phyloP scores from a whole-genome alignment of 2,797 vertebrate genomes.

The Erpetoichthys calabaricus region DNA sequence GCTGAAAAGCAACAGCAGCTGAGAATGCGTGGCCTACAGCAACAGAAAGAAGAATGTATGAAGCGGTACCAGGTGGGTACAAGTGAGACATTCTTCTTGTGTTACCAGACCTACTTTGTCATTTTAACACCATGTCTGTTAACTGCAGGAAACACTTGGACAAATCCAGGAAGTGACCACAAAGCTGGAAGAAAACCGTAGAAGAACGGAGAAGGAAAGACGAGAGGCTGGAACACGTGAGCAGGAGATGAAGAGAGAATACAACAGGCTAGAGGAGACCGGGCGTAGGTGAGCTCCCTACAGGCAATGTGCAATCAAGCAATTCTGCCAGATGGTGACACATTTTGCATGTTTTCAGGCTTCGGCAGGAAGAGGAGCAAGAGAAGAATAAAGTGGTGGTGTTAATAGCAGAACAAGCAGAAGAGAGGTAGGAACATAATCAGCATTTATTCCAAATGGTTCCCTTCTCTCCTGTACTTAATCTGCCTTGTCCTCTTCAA shows the following conservation, averaged over 20 bases:
- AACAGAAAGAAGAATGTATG: conserved; percentile 53
- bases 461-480: neutral
- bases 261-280: conserved; percentile 53
- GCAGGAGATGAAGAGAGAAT: conserved; percentile 54
- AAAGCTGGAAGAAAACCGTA: conserved; percentile 53
- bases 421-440: conserved; percentile 32
- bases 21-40: conserved; percentile 52
- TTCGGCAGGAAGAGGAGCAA: conserved; percentile 36
- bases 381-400: conserved; percentile 36
- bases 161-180: conserved; percentile 51
- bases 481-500: conserved; percentile 17
- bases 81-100: conserved; percentile 12
- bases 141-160: conserved; percentile 45
- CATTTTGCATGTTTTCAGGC: conserved; percentile 16
- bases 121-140: neutral
- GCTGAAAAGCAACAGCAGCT: conserved; percentile 60
- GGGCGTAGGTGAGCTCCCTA: conserved; percentile 52
- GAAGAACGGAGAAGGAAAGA: conserved; percentile 59
- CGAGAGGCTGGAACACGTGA: conserved; percentile 55
- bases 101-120: conserved; percentile 16
- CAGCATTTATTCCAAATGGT: too few relatives aligned
- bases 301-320: neutral
- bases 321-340: neutral
- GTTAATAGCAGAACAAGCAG: conserved; percentile 36
- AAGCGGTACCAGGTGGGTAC: conserved; percentile 50